Evolutionary conservation across 2,888 invertebrate genomes (phyloP), one percentile per base, ranked within the genome.

Genomic region (Amblyjoppa proteus): DNA sequence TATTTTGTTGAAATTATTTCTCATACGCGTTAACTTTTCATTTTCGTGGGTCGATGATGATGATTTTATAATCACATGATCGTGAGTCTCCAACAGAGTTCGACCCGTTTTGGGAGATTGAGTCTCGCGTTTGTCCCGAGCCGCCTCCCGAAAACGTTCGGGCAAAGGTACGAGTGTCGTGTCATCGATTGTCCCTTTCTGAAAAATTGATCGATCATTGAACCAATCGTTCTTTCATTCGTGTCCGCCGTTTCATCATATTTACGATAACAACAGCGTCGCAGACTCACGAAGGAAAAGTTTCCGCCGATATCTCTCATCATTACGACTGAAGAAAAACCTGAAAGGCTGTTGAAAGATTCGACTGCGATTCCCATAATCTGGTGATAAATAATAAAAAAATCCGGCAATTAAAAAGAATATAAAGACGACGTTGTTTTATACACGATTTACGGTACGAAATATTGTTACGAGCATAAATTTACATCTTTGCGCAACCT

Each of bases 21-120:
- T 25, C 38, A 3, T 9, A 38, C 38, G 2, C 20, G 7, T 38
- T n/a, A 34, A 11, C 4, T 56, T 9, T 25, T 56, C 2, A 20
- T 9, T 61, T 31, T 61, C 34, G 34, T 16, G 1, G 13, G 13
- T 16, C 28, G 61, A 31, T 5, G 31, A 5, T 16, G 53, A 11
- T 31, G 70, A 28, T n/a, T 51, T 70, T 7, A 70, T 28, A 31
- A 70, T 51, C 16, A 70, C 70, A 7, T 70, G 51, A 49, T 25
- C 25, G 16, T 45, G n/a, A 45, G 45, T 6, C 41, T 9, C 45
- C 13, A 16, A 6, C 28, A 25, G 45, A n/a, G 51, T 31, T 70
- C 16, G 51, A n/a, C 49, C 16, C n/a, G 51, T 16, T 3, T 45
- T 25, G 2, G 49, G 13, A 7, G 31, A 31, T 70, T 31, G 28